phyloP scores from a whole-genome alignment of 2,888 invertebrate genomes.

The Myopa tessellatipennis region DNA sequence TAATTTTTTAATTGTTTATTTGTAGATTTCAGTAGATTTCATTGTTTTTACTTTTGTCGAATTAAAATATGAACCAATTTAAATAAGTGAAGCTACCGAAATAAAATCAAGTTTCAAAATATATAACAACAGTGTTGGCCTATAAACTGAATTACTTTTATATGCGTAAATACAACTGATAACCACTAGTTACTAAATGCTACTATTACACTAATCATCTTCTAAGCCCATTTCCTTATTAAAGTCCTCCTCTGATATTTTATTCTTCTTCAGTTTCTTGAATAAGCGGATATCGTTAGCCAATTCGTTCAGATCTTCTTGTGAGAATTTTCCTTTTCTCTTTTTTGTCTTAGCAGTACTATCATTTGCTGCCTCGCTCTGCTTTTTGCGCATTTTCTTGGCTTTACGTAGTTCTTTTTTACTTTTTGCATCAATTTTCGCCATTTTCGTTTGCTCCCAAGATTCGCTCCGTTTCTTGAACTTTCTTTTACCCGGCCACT shows the following conservation, averaged over 20 bases:
- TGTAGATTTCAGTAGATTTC: background rate
- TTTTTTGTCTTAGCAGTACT: constrained; percentile 66
- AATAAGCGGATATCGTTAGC: constrained; percentile 84
- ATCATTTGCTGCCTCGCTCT: constrained; percentile 55
- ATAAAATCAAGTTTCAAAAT: too few species aligned
- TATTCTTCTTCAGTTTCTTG: constrained; percentile 88
- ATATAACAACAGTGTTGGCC: too few species aligned
- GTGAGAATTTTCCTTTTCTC: constrained; percentile 72
- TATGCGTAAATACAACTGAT: background rate
- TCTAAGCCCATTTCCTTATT: constrained; percentile 73
- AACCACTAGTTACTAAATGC: too few species aligned
- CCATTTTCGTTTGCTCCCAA: constrained; percentile 83
- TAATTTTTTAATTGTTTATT: background rate
- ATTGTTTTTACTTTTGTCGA: too few species aligned
- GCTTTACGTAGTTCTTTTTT: constrained; percentile 70
- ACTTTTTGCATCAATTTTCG: constrained; percentile 70
- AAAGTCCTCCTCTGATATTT: constrained; percentile 77
- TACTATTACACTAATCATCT: constrained; percentile 41
- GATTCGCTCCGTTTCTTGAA: constrained; percentile 73
- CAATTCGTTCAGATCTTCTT: constrained; percentile 81
- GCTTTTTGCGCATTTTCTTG: constrained; percentile 66
- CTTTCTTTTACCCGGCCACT: constrained; percentile 77
- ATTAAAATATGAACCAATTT: too few species aligned
- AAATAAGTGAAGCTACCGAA: too few species aligned
- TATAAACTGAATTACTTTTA: too few species aligned